A percentile compares a stretch with the other conserved stretches of the same genome.
Conservation (phyloP, 2,113 vertebrate species). For the Prinia subflava region DNA sequence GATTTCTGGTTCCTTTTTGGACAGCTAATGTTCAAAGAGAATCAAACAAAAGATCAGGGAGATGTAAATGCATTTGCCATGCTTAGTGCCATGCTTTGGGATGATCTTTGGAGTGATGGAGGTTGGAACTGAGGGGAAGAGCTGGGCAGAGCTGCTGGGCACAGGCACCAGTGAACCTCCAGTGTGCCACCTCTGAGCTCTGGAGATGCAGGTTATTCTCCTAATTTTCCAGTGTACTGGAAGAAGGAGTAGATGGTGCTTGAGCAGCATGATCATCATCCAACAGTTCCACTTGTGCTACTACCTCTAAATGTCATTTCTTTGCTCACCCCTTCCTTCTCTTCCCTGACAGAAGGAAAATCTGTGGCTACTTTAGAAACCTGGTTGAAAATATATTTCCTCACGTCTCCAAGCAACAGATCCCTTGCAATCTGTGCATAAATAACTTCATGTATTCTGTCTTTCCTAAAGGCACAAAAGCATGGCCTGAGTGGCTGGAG, state of each 20-base stretch:
- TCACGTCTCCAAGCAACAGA: constrained; percentile 1
- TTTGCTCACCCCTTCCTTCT: not conserved
- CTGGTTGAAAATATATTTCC: not conserved
- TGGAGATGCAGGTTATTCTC: not conserved
- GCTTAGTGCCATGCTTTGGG: not conserved
- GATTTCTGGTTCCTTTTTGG: not conserved
- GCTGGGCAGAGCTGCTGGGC: not conserved
- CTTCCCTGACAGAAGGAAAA: not conserved
- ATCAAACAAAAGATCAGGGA: not conserved
- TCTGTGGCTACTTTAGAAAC: not conserved
- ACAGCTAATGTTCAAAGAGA: not conserved
- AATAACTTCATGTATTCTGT: not conserved
- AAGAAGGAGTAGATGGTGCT: not conserved
- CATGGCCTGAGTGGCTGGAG: not conserved
- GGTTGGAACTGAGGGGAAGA: not conserved
- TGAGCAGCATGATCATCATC: not conserved
- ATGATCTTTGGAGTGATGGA: not conserved
- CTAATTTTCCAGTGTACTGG: not conserved
- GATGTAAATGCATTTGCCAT: not conserved
- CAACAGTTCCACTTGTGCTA: not conserved
- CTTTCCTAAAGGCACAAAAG: not conserved
- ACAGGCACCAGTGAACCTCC: accelerated
- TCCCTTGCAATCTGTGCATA: not conserved
- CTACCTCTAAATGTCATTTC: not conserved
- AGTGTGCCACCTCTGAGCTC: not conserved